A percentile compares a stretch with the other conserved stretches of the same genome.
phyloP scores from a whole-genome alignment of 2,113 vertebrate genomes.

The Gnathonemus echidnorhynchus region DNA sequence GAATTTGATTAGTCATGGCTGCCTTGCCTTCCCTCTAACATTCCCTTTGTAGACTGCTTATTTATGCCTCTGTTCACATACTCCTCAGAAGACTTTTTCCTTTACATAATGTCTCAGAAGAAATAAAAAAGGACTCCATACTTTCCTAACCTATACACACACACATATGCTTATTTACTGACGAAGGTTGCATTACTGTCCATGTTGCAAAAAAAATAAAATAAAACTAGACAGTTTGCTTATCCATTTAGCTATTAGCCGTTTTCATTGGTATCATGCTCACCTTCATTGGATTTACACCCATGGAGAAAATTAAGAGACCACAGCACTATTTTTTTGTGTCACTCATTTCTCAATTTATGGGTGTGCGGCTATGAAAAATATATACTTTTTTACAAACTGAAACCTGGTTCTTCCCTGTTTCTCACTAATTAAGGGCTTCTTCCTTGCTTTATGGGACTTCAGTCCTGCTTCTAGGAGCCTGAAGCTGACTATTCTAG shows the following conservation, averaged over 20 bases:
- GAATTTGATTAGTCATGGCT: slow-evolving; percentile 2
- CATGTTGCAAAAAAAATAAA: neutral
- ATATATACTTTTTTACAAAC: no score
- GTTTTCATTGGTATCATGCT: neutral
- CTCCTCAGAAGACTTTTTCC: neutral
- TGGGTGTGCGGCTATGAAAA: no score
- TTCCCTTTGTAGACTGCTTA: neutral
- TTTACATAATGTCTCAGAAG: neutral
- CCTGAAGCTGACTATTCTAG: no score
- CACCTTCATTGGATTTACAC: neutral
- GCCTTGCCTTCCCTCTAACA: neutral
- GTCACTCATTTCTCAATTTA: no score
- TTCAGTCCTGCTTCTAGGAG: no score
- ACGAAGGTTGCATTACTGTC: neutral
- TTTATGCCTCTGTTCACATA: neutral
- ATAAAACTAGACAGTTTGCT: neutral
- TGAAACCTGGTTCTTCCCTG: no score
- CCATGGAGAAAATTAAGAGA: no score
- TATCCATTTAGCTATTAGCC: neutral
- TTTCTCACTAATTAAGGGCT: no score
- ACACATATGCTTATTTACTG: neutral
- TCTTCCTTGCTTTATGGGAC: no score
- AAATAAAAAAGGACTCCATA: neutral
- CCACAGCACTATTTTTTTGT: no score
- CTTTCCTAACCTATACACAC: neutral